A percentile compares a stretch with the other conserved stretches of the same genome.
phyloP scores from a whole-genome alignment of 2,888 invertebrate species.

The Ophion slaviceki region DNA sequence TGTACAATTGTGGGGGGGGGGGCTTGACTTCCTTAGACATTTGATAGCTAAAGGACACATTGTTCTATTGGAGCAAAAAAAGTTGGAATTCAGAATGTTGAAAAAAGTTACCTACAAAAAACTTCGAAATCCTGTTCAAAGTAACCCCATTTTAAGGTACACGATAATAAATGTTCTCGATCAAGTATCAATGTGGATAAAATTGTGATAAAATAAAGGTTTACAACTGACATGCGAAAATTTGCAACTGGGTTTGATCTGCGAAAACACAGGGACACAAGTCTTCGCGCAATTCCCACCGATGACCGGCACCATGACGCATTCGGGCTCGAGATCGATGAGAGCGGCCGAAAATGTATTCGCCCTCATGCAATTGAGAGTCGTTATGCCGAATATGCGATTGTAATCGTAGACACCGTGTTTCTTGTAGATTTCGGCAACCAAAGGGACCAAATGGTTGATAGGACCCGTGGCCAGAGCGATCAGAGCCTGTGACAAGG shows the following conservation, averaged over 20 bases:
- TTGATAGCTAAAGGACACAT: no score
- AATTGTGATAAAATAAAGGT: background rate
- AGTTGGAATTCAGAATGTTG: no score
- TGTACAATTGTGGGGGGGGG: no score
- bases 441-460: constrained; percentile 89
- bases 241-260: constrained; percentile 85
- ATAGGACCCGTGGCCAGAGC: constrained; percentile 85
- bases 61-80: no score
- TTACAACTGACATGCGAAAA: constrained; percentile 77
- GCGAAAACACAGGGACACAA: constrained; percentile 91
- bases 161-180: no score
- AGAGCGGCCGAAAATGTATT: constrained; percentile 90
- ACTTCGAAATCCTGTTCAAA: no score
- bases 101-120: no score
- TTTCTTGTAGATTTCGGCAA: constrained; percentile 88
- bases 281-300: constrained; percentile 92
- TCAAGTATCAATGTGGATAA: background rate
- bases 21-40: no score
- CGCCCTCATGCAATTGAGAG: constrained; percentile 89
- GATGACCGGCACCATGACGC: constrained; percentile 89
- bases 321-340: constrained; percentile 86
- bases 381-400: constrained; percentile 89
- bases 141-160: no score
- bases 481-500: constrained; percentile 81
- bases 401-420: constrained; percentile 87